A percentile compares a stretch with the other conserved stretches of the same genome.
Conservation (phyloP, 1,140 invertebrate species). For the Nasonia vitripennis region DNA sequence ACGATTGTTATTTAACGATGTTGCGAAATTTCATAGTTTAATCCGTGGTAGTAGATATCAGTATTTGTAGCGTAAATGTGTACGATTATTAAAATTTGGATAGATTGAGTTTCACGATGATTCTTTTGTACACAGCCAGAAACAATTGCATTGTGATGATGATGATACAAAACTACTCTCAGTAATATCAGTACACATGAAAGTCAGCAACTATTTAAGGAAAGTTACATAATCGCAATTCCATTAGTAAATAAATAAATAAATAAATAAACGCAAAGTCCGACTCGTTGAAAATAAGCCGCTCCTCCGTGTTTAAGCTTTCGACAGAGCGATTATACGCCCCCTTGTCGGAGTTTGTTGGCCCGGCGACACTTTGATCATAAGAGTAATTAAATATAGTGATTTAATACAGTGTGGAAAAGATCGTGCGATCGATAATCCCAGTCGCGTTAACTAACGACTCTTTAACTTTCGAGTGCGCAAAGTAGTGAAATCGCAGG, state of each 20-base stretch:
- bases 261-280: slow-evolving; percentile 32
- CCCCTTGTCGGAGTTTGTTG: slow-evolving; percentile 13
- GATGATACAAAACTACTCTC: slow-evolving; percentile 40
- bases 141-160: slow-evolving; percentile 34
- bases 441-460: neutral
- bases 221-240: slow-evolving; percentile 36
- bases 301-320: slow-evolving; percentile 26
- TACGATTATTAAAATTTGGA: neutral
- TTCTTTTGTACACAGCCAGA: neutral
- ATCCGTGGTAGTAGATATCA: neutral
- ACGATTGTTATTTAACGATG: neutral
- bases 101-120: neutral
- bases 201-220: slow-evolving; percentile 40
- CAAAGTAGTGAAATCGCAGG: no score
- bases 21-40: slow-evolving; percentile 11
- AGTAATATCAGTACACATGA: slow-evolving; percentile 28
- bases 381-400: neutral
- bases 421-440: slow-evolving; percentile 1
- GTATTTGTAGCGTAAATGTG: neutral
- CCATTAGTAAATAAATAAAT: slow-evolving; percentile 27
- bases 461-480: no score
- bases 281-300: slow-evolving; percentile 38
- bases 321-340: neutral
- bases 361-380: slow-evolving; percentile 21
- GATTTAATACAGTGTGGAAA: neutral